Evolutionary conservation across 2,888 invertebrate genomes (phyloP), one percentile per base, ranked within the genome.

Genomic region (Drosophila borealis): DNA sequence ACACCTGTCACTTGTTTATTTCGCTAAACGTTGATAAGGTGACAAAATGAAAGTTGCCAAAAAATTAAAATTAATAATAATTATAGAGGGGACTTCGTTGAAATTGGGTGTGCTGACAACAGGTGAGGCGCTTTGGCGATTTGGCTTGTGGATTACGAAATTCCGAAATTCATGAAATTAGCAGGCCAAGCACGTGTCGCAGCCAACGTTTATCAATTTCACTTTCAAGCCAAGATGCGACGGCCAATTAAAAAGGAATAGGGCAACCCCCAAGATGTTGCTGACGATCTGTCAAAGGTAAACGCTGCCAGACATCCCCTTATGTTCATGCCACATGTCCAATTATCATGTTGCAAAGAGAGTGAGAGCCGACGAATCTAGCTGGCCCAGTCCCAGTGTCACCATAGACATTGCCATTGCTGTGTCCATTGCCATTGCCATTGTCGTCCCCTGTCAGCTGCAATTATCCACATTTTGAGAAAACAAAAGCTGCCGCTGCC

Each of bases 311-410:
- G 64, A 17, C 64, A 69, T 73, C 74, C 74, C 67, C 70, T 66
- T 72, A 87, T 81, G 78, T 78, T 75, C 88, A 87, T 78, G 72
- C 29, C 71, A 42, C 68, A 77, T 77, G 85, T 75, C 88, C 89
- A 86, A 89, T 89, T 86, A 86, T 89, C 81, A 87, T 87, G 88
- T 87, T 86, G 62, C 78, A 70, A 66, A 74, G 69, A 70, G 73
- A 87, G 81, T 83, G 81, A 76, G 84, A 82, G 80, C 37, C 70
- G 65, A 44, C 37, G 49, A 39, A 37, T 25, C 21, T 9, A 25
- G 39, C 33, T 37, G 59, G 64, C 84, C 83, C 86, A 81, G 74
- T 82, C 79, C 79, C 76, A 76, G 65, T 76, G 79, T 78, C 78
- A 77, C n/a, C 64, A 65, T 61, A 21, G 65, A 57, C 60, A 59